Conservation (phyloP, 2,888 invertebrate genomes). For the Polietes domitor region DNA sequence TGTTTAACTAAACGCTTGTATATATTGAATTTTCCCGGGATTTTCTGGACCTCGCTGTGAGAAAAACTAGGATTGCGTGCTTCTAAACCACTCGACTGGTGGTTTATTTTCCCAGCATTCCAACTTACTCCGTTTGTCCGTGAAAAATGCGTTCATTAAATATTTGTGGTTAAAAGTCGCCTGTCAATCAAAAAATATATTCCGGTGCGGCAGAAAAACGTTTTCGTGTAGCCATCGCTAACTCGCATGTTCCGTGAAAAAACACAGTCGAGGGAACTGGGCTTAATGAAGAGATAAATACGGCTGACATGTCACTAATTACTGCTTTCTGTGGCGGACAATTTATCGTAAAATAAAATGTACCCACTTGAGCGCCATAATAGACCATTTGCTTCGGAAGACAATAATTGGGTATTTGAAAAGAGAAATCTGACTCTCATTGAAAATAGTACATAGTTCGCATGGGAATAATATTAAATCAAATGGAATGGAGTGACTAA, state of each 20-base stretch:
- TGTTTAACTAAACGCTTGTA: too few species aligned
- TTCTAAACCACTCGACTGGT: slow-evolving; percentile 28
- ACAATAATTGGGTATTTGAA: too few species aligned
- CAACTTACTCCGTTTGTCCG: not conserved
- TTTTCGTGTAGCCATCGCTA: not conserved
- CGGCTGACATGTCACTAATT: not conserved
- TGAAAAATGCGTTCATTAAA: not conserved
- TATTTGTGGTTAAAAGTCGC: slow-evolving; percentile 22
- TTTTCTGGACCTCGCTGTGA: not conserved
- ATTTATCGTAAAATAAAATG: not conserved
- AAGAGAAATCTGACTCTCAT: too few species aligned
- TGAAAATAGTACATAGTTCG: too few species aligned
- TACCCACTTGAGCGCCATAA: too few species aligned
- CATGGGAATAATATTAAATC: too few species aligned
- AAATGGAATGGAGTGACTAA: too few species aligned
- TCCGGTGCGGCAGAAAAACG: not conserved
- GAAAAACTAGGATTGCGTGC: slow-evolving; percentile 35
- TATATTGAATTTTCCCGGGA: not conserved
- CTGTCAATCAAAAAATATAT: slow-evolving; percentile 20
- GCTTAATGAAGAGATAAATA: not conserved
- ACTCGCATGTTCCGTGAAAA: not conserved
- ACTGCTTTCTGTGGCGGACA: not conserved
- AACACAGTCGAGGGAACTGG: not conserved
- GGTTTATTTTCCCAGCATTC: not conserved
- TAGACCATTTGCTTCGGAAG: too few species aligned